Evolutionary conservation across 2,113 vertebrate species (phyloP).

Genomic region (Psittacula cyanocephala): DNA sequence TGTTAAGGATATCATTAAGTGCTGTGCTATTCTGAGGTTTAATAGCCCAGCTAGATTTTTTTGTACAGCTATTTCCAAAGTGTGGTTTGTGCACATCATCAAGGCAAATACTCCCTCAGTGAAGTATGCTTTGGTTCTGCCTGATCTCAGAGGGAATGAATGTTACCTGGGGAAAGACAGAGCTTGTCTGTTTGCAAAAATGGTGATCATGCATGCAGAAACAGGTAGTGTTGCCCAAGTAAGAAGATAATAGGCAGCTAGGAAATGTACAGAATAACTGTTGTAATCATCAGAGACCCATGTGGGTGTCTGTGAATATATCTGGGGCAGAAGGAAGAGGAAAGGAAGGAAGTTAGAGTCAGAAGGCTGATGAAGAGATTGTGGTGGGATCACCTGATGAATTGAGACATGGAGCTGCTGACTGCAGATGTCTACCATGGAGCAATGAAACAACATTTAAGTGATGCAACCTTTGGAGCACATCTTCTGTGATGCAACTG

Average conservation of each 20-base stretch:
- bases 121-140: background rate
- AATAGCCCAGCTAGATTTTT: background rate
- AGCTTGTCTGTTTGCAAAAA: background rate
- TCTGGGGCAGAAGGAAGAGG: background rate
- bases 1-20: background rate
- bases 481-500: background rate
- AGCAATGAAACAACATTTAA: background rate
- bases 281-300: background rate
- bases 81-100: background rate
- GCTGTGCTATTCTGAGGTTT: background rate
- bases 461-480: background rate
- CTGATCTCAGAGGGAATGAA: background rate
- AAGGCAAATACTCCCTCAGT: background rate
- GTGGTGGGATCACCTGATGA: background rate
- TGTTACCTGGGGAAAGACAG: background rate
- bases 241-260: background rate
- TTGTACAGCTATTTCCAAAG: background rate
- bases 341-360: background rate
- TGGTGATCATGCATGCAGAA: background rate
- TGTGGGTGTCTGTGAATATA: background rate
- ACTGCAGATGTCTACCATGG: background rate
- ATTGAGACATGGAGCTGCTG: background rate
- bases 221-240: background rate
- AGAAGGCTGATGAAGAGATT: background rate
- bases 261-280: background rate